These are phyloP conservation scores for Parazoanthus swiftii DNA, from an alignment of 92 coral and sea anemone species.

Conservation along the genomic window DNA sequence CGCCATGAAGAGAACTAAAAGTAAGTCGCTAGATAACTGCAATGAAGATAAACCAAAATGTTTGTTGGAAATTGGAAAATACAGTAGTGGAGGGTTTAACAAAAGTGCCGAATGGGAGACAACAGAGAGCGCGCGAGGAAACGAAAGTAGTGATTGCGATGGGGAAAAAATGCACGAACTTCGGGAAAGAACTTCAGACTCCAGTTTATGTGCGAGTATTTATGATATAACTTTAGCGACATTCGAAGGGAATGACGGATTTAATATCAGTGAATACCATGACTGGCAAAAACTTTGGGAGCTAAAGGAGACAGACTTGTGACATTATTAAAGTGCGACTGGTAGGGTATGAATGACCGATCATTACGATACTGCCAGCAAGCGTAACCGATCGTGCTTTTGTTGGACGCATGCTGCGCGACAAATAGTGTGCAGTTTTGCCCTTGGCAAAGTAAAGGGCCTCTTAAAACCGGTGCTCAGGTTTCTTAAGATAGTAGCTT, in stretches of 20 bases:
- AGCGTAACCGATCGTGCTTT: slow-evolving; percentile 12
- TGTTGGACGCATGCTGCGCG: background rate
- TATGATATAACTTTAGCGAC: slow-evolving; percentile 26
- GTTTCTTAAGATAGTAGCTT: background rate
- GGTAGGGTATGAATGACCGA: background rate
- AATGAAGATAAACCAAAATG: slow-evolving; percentile 10
- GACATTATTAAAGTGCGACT: slow-evolving; percentile 21
- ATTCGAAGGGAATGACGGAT: background rate
- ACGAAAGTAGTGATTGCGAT: slow-evolving; percentile 30
- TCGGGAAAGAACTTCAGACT: slow-evolving; percentile 39
- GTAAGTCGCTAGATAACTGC: background rate
- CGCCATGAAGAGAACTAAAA: background rate
- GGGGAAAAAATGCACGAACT: slow-evolving; percentile 31
- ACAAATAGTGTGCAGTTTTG: background rate
- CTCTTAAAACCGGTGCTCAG: background rate
- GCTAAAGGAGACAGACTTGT: slow-evolving; percentile 37
- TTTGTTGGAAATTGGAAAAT: slow-evolving; percentile 14
- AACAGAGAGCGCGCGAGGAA: slow-evolving; percentile 61
- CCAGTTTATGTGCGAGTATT: slow-evolving; percentile 35
- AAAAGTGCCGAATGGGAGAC: slow-evolving; percentile 58
- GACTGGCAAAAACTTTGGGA: slow-evolving; percentile 28
- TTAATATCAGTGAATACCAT: slow-evolving; percentile 5
- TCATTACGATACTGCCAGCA: background rate
- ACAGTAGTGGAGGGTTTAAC: background rate
- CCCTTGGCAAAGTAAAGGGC: slow-evolving; percentile 6